phyloP scores from a whole-genome alignment of 1,140 invertebrate species.

The Elymnias hypermnestra region DNA sequence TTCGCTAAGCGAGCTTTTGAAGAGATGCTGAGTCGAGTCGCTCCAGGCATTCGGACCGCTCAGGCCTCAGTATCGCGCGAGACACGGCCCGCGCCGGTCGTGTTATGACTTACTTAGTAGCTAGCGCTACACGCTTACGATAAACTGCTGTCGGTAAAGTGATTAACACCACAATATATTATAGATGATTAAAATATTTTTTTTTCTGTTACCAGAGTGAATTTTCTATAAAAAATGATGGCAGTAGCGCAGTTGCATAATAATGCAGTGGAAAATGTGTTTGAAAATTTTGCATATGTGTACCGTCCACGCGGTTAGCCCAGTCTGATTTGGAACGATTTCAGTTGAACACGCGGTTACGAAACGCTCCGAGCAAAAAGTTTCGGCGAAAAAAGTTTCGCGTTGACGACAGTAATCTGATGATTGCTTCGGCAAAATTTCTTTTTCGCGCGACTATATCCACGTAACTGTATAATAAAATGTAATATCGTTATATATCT shows the following conservation, averaged over 20 bases:
- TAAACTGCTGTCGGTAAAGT: conserved; percentile 10
- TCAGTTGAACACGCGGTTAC: conserved; percentile 6
- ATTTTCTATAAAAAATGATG: too few relatives aligned
- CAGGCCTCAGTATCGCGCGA: conserved; percentile 7
- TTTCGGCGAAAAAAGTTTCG: conserved; percentile 13
- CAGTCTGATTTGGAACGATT: conserved; percentile 7
- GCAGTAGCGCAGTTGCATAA: conserved; percentile 13
- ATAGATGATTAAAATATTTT: conserved; percentile 1
- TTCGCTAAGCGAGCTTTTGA: conserved; percentile 1
- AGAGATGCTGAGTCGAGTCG: neutral
- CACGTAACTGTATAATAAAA: too few relatives aligned
- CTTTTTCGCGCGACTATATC: conserved; percentile 1
- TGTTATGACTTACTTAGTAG: neutral
- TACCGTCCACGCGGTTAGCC: conserved; percentile 5
- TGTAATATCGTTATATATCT: neutral
- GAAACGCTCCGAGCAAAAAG: conserved; percentile 8
- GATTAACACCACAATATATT: conserved; percentile 7
- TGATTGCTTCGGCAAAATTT: conserved; percentile 2
- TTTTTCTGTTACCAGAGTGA: neutral
- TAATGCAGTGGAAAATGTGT: conserved; percentile 13
- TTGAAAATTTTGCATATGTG: conserved; percentile 10
- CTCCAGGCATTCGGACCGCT: neutral
- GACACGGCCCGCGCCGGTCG: neutral
- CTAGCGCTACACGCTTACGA: conserved; percentile 1
- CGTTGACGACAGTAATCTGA: conserved; percentile 12